These are phyloP conservation scores for Morus bassanus DNA, from an alignment of 2,797 vertebrate genomes.

Conservation along the genomic window DNA sequence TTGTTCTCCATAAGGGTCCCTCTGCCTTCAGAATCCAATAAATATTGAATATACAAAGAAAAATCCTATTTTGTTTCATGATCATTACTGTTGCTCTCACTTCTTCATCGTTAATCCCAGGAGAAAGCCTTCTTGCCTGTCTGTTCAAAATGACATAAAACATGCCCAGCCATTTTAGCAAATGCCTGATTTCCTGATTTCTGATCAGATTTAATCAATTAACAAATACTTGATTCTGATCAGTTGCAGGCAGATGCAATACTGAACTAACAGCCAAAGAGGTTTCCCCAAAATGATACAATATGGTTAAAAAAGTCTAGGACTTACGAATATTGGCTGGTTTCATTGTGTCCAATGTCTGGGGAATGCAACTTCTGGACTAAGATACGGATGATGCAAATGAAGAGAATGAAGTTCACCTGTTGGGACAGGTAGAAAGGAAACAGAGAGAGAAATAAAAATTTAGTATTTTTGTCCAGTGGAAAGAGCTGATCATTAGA, in stretches of 20 bases:
- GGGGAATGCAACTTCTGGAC: constrained; percentile 95
- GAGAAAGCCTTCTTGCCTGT: neutral
- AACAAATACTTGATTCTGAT: neutral
- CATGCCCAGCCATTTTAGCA: neutral
- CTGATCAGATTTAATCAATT: neutral
- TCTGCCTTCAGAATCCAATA: neutral
- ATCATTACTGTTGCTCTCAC: neutral
- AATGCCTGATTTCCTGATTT: neutral
- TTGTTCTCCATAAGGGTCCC: neutral
- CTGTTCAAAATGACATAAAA: neutral
- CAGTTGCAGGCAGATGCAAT: neutral
- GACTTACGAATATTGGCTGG: constrained; percentile 93
- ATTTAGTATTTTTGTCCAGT: neutral
- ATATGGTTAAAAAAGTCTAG: neutral
- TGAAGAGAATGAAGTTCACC: constrained; percentile 94
- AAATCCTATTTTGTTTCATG: neutral
- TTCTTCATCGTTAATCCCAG: neutral
- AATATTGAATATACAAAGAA: neutral
- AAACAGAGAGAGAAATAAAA: neutral
- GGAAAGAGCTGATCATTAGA: neutral
- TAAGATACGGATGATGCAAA: constrained; percentile 93
- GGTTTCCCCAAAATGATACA: neutral
- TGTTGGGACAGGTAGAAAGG: constrained; percentile 38
- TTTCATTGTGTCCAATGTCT: constrained; percentile 88
- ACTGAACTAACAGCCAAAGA: neutral